Base-by-base conservation (phyloP, 2,888 invertebrate genomes). In the Lathronympha strigana region DNA sequence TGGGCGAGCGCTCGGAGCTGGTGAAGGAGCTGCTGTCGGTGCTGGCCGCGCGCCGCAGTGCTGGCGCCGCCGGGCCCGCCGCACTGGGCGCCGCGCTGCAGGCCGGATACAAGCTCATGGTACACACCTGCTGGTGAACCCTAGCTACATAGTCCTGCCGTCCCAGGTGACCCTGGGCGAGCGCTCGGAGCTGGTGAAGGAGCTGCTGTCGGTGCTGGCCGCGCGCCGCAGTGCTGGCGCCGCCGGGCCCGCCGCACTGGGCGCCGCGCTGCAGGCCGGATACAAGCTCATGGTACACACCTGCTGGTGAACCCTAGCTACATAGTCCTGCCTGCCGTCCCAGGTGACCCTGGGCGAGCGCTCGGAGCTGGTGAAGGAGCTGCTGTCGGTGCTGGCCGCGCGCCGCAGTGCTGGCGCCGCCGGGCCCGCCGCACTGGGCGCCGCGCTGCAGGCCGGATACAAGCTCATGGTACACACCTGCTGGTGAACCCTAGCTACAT, bases 1-100 rank as follows among this genome's bases (percentile, higher is more conserved):
- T 99, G 63, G 95, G 96, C 72, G 98, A 98, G 87, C 94, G 96
- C 66, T 95, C 95, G 73, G 96, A 97, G 69, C 82, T 97, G 68
- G 91, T 98, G 4, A 90, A 92, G 23, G 96, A 97, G 85, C 85
- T 98, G 68, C 86, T 98, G 55, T 86, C 90, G n/a, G 95, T 95
- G 76, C 88, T 98, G 71, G 99, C 99, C 0, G 92, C 91, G 55
- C 93, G 97, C 74, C 96, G 95, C 89, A 92, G 93, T 67, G 82
- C 87, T 45, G 93, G 93, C 47, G 93, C 94, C 92, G 72, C 71
- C 72, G 95, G 96, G 77, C 96, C 96, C 67, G 96, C 95, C 71
- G 98, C 98, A 11, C 92, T 99, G 13, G 99, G 99, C 1, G 96
- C 99, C 4, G 99, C 98, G 0, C 90, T 99, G 33, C 97, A 97